Percentiles rank a stretch among this genome's conserved stretches.
Evolutionary conservation across 1,140 invertebrate species (phyloP).

Genomic region (Anadara kagoshimensis): DNA sequence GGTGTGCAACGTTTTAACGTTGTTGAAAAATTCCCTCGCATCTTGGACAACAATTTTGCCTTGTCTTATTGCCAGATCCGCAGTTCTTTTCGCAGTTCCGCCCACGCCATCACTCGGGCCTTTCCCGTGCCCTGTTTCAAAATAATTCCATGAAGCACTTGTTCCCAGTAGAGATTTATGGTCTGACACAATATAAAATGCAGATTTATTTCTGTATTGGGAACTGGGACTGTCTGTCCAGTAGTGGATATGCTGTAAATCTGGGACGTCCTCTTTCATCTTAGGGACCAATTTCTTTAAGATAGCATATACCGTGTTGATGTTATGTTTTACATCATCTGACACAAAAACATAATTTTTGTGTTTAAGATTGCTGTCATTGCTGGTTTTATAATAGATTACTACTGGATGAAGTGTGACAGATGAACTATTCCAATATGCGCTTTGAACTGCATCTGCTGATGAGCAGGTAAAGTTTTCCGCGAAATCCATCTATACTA

Average conservation of each 20-base stretch:
- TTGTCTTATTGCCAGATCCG: conserved; percentile 17
- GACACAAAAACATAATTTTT: conserved; percentile 37
- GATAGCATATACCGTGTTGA: conserved; percentile 30
- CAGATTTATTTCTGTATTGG: conserved; percentile 35
- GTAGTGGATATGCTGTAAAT: conserved; percentile 35
- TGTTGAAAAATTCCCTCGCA: conserved; percentile 9
- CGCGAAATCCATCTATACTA: conserved; percentile 34
- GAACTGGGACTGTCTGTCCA: conserved; percentile 40
- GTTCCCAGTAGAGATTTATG: conserved; percentile 6
- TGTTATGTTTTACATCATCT: conserved; percentile 34
- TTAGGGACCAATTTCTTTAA: conserved; percentile 27
- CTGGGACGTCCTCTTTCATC: conserved; percentile 13
- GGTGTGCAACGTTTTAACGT: background rate
- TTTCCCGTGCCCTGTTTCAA: conserved; percentile 30
- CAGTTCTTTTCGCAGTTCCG: conserved; percentile 31
- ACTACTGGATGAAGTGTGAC: conserved; percentile 44
- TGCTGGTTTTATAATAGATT: conserved; percentile 24
- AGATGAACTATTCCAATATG: conserved; percentile 38
- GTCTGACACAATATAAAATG: conserved; percentile 23
- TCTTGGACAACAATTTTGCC: conserved; percentile 23
- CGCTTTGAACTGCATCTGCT: conserved; percentile 44
- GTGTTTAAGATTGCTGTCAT: conserved; percentile 5
- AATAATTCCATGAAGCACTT: conserved; percentile 26
- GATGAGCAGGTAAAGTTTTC: conserved; percentile 44
- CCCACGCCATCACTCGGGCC: conserved; percentile 28